phyloP scores from a whole-genome alignment of 2,888 invertebrate genomes.

The Drosophila pegasa region DNA sequence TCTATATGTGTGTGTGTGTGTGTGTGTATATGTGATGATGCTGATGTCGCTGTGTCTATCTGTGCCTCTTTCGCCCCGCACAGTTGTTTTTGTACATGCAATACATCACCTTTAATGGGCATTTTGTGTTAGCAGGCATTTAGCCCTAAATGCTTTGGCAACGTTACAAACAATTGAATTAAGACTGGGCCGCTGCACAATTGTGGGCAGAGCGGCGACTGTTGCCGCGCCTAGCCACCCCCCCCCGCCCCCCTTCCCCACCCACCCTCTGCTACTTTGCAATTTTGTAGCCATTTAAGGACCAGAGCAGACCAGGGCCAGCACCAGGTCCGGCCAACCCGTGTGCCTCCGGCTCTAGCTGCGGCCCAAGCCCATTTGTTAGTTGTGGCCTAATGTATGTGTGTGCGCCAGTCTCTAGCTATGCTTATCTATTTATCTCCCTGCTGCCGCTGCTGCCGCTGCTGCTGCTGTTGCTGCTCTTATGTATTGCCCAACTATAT shows the following conservation, averaged over 20 bases:
- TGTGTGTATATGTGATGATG: not conserved
- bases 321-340: slow-evolving; percentile 4
- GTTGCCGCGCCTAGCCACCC: not conserved
- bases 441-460: slow-evolving; percentile 5
- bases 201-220: slow-evolving; percentile 10
- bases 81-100: slow-evolving; percentile 15
- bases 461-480: not conserved
- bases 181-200: slow-evolving; percentile 56
- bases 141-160: slow-evolving; percentile 62
- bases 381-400: slow-evolving; percentile 33
- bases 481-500: slow-evolving; percentile 58
- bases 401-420: slow-evolving; percentile 9
- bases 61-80: not conserved
- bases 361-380: slow-evolving; percentile 55
- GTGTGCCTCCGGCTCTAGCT: slow-evolving; percentile 4
- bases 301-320: slow-evolving; percentile 13
- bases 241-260: not conserved
- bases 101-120: slow-evolving; percentile 72
- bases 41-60: not conserved
- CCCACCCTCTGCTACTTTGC: slow-evolving; percentile 21
- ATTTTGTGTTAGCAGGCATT: slow-evolving; percentile 73
- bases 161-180: slow-evolving; percentile 73
- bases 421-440: slow-evolving; percentile 17
- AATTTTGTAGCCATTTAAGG: slow-evolving; percentile 56
- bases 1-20: not conserved